These are phyloP conservation scores for Ypsolopha scabrella DNA, from an alignment of 2,888 invertebrate species.

Conservation along the genomic window DNA sequence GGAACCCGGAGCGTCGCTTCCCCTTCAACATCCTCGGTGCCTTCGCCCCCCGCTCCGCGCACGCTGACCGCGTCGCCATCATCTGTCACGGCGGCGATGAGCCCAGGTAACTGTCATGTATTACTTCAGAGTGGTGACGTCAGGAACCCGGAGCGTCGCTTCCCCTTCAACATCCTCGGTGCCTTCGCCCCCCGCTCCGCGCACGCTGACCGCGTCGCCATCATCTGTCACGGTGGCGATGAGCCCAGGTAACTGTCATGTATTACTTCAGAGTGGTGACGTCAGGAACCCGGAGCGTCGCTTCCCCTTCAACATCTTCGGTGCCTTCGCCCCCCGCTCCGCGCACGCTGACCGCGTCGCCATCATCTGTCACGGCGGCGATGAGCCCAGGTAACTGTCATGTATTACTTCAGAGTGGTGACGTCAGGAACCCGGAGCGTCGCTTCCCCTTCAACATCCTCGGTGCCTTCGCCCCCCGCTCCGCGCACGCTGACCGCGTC, in stretches of 20 bases:
- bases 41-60: conserved; percentile 30
- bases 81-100: conserved; percentile 88
- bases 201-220: conserved; percentile 82
- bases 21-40: conserved; percentile 62
- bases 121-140: conserved; percentile 75
- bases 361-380: conserved; percentile 89
- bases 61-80: conserved; percentile 85
- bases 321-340: conserved; percentile 41
- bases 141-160: conserved; percentile 79
- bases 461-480: too few species aligned
- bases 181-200: conserved; percentile 37
- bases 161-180: conserved; percentile 63
- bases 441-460: too few species aligned
- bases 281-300: conserved; percentile 80
- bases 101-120: conserved; percentile 36
- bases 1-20: conserved; percentile 75
- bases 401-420: conserved; percentile 72
- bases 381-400: conserved; percentile 61
- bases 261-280: conserved; percentile 74
- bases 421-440: conserved; percentile 81
- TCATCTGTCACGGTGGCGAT: conserved; percentile 88
- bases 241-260: conserved; percentile 54
- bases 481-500: too few species aligned
- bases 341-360: conserved; percentile 80
- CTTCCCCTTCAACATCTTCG: conserved; percentile 63